Percentiles rank a stretch among this genome's conserved stretches.
Conservation (phyloP, 2,888 invertebrate genomes). For the Trisateles emortualis region DNA sequence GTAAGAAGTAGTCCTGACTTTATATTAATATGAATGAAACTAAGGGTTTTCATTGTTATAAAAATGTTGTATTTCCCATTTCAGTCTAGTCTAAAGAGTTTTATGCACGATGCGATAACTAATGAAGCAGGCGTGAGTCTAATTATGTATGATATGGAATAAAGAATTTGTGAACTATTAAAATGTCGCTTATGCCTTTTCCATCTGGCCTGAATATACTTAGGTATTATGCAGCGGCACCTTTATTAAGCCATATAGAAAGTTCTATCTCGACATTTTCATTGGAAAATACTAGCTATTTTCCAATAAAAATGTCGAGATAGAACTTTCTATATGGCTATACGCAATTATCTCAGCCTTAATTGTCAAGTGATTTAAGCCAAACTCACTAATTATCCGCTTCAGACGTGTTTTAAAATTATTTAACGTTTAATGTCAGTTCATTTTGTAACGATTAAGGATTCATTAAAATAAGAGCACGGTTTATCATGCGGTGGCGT, state of each 20-base stretch:
- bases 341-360: conserved; percentile 48
- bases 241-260: conserved; percentile 22
- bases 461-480: conserved; percentile 37
- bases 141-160: too few species aligned
- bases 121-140: too few species aligned
- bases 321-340: conserved; percentile 33
- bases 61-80: too few species aligned
- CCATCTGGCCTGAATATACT: background rate
- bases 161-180: background rate
- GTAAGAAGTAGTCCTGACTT: too few species aligned
- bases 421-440: conserved; percentile 35
- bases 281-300: conserved; percentile 38
- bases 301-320: conserved; percentile 45
- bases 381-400: conserved; percentile 50
- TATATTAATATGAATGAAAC: too few species aligned
- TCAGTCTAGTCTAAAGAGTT: too few species aligned
- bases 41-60: too few species aligned
- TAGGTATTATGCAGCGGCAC: conserved; percentile 10
- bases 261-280: conserved; percentile 45
- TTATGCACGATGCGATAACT: too few species aligned
- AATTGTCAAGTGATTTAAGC: conserved; percentile 49
- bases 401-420: conserved; percentile 41
- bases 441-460: conserved; percentile 28
- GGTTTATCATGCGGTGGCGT: conserved; percentile 20
- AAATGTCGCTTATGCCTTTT: background rate